Evolutionary conservation across 2,888 invertebrate genomes (phyloP).

Genomic region (Meghimatium bilineatum): DNA sequence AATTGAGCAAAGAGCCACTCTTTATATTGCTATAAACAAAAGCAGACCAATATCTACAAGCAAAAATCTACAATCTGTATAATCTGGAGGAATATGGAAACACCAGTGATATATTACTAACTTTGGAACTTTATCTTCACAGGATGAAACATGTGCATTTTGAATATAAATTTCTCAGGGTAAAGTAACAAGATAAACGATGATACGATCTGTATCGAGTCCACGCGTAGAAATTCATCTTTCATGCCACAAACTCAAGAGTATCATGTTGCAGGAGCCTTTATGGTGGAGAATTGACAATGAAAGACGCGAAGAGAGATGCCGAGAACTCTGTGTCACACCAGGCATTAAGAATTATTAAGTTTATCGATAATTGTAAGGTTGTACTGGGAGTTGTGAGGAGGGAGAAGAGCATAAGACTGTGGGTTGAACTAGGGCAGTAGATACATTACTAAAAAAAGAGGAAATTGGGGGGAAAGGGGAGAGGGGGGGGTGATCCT

Average conservation of each 20-base stretch:
- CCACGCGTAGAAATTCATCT: neutral
- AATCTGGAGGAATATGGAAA: neutral
- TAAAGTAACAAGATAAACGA: neutral
- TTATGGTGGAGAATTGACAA: neutral
- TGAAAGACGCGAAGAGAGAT: neutral
- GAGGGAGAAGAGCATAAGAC: too few species aligned
- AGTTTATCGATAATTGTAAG: too few species aligned
- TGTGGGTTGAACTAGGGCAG: too few species aligned
- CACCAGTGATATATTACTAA: neutral
- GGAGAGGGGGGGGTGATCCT: too few species aligned
- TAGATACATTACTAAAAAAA: too few species aligned
- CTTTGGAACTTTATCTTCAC: neutral
- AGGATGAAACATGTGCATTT: neutral
- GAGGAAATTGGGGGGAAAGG: too few species aligned
- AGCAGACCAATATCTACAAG: too few species aligned
- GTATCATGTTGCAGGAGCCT: neutral
- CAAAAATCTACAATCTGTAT: neutral
- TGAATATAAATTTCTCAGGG: constrained; percentile 1
- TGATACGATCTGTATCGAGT: neutral
- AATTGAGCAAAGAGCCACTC: too few species aligned
- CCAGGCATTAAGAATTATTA: too few species aligned
- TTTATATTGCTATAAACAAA: too few species aligned
- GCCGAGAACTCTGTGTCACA: too few species aligned
- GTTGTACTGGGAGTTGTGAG: too few species aligned
- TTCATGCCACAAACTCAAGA: neutral